Conservation (phyloP, 2,797 vertebrate species). For the Acestrorhynchus altus region DNA sequence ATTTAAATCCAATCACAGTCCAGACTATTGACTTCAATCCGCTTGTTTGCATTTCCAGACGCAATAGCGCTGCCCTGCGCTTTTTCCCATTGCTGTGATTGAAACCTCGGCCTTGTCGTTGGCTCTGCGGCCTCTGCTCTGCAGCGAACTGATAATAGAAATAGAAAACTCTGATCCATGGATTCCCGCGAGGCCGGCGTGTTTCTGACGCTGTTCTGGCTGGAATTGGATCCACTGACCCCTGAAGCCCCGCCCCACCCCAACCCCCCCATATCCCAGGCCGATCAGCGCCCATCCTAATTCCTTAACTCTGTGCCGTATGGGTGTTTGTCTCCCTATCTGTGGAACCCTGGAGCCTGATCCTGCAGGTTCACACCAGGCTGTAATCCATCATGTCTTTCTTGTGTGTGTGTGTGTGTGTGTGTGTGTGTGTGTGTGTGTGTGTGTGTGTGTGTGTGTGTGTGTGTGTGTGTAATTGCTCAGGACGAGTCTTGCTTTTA, state of each 20-base stretch:
- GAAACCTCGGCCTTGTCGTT: slow-evolving; percentile 10
- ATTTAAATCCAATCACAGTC: slow-evolving; percentile 57
- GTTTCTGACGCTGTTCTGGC: slow-evolving; percentile 59
- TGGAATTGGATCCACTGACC: slow-evolving; percentile 79
- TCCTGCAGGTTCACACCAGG: slow-evolving; percentile 59
- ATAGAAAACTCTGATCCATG: slow-evolving; percentile 67
- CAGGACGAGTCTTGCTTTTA: slow-evolving; percentile 59
- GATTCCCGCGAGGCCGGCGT: slow-evolving; percentile 64
- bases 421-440: slow-evolving; percentile 6
- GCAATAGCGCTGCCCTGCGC: slow-evolving; percentile 39
- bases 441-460: neutral
- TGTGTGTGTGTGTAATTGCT: slow-evolving; percentile 9
- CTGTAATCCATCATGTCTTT: slow-evolving; percentile 76
- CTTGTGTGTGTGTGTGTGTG: slow-evolving; percentile 10
- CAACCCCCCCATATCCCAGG: slow-evolving; percentile 64
- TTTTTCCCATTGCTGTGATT: neutral
- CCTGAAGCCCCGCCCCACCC: slow-evolving; percentile 67
- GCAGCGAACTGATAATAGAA: slow-evolving; percentile 73
- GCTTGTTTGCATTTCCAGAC: slow-evolving; percentile 59
- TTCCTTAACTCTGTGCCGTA: slow-evolving; percentile 69
- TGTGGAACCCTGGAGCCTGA: slow-evolving; percentile 35
- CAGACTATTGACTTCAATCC: slow-evolving; percentile 50
- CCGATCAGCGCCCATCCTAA: slow-evolving; percentile 70
- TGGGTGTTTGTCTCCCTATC: slow-evolving; percentile 62
- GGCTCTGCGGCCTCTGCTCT: slow-evolving; percentile 52